A percentile compares a stretch with the other conserved stretches of the same genome.
Evolutionary conservation across 2,113 vertebrate genomes (phyloP).

Genomic region (Mastomys natalensis): DNA sequence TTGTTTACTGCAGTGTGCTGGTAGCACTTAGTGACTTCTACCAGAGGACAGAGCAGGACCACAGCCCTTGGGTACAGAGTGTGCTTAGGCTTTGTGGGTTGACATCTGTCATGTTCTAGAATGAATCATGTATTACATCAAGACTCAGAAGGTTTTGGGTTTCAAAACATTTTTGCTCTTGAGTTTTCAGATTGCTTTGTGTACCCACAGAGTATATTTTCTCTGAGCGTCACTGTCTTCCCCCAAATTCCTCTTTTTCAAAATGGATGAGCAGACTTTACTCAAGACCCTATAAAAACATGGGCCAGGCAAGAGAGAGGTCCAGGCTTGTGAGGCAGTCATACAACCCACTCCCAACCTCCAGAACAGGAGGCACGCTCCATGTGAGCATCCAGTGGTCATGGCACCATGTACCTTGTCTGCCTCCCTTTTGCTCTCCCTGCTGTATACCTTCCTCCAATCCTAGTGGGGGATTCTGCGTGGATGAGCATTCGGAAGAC

Average conservation of each 20-base stretch:
- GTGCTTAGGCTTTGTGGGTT: neutral
- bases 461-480: neutral
- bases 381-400: neutral
- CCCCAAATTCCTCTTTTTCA: neutral
- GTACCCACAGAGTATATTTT: too few species aligned
- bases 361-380: neutral
- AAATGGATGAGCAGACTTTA: neutral
- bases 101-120: neutral
- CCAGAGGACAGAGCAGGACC: neutral
- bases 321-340: neutral
- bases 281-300: too few species aligned
- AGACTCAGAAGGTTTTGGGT: neutral
- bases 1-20: neutral
- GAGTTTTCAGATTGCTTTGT: too few species aligned
- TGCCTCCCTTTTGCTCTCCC: neutral
- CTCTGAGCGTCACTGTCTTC: neutral
- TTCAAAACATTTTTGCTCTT: neutral
- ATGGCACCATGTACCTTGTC: rapidly evolving
- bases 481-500: neutral
- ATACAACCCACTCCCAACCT: too few species aligned
- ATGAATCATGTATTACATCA: neutral
- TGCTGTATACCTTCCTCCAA: neutral
- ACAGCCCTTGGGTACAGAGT: rapidly evolving
- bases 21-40: neutral
- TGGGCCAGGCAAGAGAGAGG: rapidly evolving